A percentile compares a stretch with the other conserved stretches of the same genome.
Conservation (phyloP, 2,113 vertebrate species). For the Grammomys dolichurus region DNA sequence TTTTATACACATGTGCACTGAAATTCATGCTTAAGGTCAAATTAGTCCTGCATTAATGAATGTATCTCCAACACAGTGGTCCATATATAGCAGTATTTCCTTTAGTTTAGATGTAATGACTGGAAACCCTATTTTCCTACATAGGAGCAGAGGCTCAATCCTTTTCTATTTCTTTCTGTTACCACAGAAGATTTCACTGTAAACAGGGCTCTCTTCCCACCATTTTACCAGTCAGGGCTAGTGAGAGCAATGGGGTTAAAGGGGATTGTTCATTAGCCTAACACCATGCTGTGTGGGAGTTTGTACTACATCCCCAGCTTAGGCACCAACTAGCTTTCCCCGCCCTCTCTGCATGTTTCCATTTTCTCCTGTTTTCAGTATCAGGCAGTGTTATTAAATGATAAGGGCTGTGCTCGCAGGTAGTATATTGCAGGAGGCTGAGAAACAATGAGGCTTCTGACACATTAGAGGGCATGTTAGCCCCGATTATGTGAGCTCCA, state of each 20-base stretch:
- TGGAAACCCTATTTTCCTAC: not conserved
- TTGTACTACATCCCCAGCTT: not conserved
- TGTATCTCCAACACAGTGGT: not conserved
- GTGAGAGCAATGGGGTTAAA: not conserved
- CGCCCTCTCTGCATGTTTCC: slow-evolving; percentile 29
- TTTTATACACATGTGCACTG: not conserved
- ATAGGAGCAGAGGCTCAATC: not conserved
- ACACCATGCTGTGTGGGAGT: not conserved
- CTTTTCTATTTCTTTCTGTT: not conserved
- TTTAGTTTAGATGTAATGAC: not conserved
- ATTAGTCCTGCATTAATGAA: not conserved
- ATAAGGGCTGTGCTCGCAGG: slow-evolving; percentile 71
- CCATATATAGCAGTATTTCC: not conserved
- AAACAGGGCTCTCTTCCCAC: not conserved
- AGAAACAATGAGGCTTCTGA: slow-evolving; percentile 80
- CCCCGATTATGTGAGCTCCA: slow-evolving; percentile 63
- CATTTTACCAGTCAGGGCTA: not conserved
- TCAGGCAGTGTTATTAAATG: slow-evolving; percentile 79
- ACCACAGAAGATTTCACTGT: not conserved
- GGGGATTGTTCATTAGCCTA: not conserved
- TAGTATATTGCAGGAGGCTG: slow-evolving; percentile 65
- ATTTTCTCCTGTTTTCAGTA: slow-evolving; percentile 69
- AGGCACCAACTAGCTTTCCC: slow-evolving; percentile 32
- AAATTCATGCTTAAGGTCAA: not conserved
- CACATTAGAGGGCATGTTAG: slow-evolving; percentile 66